A percentile compares a stretch with the other conserved stretches of the same genome.
phyloP scores from a whole-genome alignment of 2,888 invertebrate species.

The Aphidius colemani region DNA sequence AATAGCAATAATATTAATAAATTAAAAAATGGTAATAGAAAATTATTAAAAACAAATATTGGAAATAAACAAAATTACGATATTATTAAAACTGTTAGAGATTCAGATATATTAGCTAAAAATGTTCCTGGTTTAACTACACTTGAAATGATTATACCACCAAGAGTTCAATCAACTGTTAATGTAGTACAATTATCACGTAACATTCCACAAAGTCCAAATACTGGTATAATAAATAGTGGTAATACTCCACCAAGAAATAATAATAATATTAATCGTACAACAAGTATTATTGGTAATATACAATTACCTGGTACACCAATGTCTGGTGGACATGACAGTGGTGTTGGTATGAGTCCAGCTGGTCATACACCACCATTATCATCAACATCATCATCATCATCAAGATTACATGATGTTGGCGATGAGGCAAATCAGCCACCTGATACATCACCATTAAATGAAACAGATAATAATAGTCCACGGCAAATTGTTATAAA shows the following conservation, averaged over 20 bases:
- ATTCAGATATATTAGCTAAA: slow-evolving; percentile 59
- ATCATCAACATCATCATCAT: slow-evolving; percentile 40
- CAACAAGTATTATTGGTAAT: slow-evolving; percentile 47
- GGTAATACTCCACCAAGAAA: slow-evolving; percentile 54
- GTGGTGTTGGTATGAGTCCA: slow-evolving; percentile 58
- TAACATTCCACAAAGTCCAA: slow-evolving; percentile 55
- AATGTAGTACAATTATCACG: slow-evolving; percentile 67
- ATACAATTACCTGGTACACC: slow-evolving; percentile 56
- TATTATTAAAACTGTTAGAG: slow-evolving; percentile 49
- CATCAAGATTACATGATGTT: slow-evolving; percentile 53
- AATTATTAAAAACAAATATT: slow-evolving; percentile 36
- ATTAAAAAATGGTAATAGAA: slow-evolving; percentile 33
- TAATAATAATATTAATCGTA: slow-evolving; percentile 31
- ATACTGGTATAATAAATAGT: slow-evolving; percentile 50
- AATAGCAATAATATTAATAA: slow-evolving; percentile 15
- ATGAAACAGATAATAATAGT: slow-evolving; percentile 48
- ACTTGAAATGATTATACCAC: slow-evolving; percentile 67
- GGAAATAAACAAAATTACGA: slow-evolving; percentile 44
- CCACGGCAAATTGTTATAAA: slow-evolving; percentile 32
- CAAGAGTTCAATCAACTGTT: slow-evolving; percentile 60
- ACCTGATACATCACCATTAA: slow-evolving; percentile 49
- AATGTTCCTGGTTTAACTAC: slow-evolving; percentile 66
- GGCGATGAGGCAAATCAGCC: slow-evolving; percentile 56
- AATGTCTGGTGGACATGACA: slow-evolving; percentile 57
- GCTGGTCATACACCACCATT: slow-evolving; percentile 57